Evolutionary conservation across 2,113 vertebrate genomes (phyloP), one percentile per base, ranked within the genome.

Genomic region (Castor canadensis): DNA sequence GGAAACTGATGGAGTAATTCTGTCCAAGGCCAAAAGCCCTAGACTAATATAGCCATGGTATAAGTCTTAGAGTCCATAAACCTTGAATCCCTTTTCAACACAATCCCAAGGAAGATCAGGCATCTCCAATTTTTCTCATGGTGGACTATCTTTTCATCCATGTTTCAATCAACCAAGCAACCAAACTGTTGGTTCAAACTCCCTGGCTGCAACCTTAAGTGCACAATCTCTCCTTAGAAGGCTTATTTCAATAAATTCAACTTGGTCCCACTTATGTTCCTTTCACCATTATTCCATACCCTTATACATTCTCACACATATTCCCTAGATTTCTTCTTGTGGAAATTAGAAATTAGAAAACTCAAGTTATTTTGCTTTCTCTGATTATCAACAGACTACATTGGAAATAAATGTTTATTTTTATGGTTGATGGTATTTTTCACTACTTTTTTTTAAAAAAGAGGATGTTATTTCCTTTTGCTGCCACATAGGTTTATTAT

Each of bases 1-100:
- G 73, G 26, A 40, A 38, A 13, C 30, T 45, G 35, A 45, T 88
- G 43, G 35, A 66, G 0, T 62, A 64, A n/a, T 56, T 52, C 9
- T 89, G 35, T 15, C 10, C 24, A 3, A 64, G 22, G 15, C 9
- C 35, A 64, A 26, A 75, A 16, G 13, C 16, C 45, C 52, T n/a
- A 32, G 10, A n/a, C 26, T 12, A 5, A 16, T 47, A n/a, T 40
- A 11, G 0, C 11, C 30, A 3, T 8, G 12, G 28, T 20, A 0
- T 49, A 67, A 54, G 60, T 49, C n/a, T 30, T 43, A 8, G 47
- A 89, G 26, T 43, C n/a, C 30, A 64, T 30, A 54, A 20, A 38
- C 5, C 47, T 35, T 80, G 38, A 26, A 54, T 6, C 45, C 87
- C 40, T 49, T 15, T 32, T 60, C 32, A 6, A 28, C 43, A 9